A percentile compares a stretch with the other conserved stretches of the same genome.
These are phyloP conservation scores for Eulithis testata DNA, from an alignment of 2,888 invertebrate species.

Conservation along the genomic window DNA sequence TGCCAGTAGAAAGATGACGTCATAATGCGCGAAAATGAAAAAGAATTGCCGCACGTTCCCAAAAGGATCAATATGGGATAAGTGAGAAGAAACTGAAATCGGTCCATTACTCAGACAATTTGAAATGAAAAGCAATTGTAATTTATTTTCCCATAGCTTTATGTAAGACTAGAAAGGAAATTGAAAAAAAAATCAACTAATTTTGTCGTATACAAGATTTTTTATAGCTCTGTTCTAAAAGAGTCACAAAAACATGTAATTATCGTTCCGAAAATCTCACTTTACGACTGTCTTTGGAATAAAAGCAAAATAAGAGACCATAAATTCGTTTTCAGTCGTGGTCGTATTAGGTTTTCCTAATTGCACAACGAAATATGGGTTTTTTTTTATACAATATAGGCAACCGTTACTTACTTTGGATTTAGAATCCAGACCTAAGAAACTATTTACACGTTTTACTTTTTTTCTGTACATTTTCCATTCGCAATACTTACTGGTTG, in stretches of 20 bases:
- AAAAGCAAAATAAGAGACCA: slow-evolving; percentile 46
- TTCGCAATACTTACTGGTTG: too few species aligned
- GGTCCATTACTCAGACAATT: slow-evolving; percentile 33
- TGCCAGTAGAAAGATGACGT: slow-evolving; percentile 22
- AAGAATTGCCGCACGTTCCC: slow-evolving; percentile 35
- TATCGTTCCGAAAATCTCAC: slow-evolving; percentile 37
- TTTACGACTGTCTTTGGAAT: slow-evolving; percentile 43
- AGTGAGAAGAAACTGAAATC: slow-evolving; percentile 38
- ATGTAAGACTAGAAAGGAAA: neutral
- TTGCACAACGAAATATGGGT: slow-evolving; percentile 53
- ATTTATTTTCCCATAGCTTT: neutral
- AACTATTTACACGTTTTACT: neutral
- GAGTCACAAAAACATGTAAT: slow-evolving; percentile 14
- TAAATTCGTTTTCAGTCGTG: slow-evolving; percentile 59
- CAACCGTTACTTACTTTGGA: too few species aligned
- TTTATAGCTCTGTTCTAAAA: slow-evolving; percentile 3
- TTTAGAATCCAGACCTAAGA: slow-evolving; percentile 20
- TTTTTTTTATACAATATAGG: too few species aligned
- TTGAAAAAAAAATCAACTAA: too few species aligned
- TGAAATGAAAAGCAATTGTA: slow-evolving; percentile 21
- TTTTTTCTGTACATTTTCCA: neutral
- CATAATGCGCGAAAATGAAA: slow-evolving; percentile 40
- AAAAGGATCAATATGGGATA: slow-evolving; percentile 41
- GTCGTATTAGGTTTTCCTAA: slow-evolving; percentile 57
- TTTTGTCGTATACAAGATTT: too few species aligned